phyloP scores from a whole-genome alignment of 1,140 invertebrate genomes.

The Idris sp. region DNA sequence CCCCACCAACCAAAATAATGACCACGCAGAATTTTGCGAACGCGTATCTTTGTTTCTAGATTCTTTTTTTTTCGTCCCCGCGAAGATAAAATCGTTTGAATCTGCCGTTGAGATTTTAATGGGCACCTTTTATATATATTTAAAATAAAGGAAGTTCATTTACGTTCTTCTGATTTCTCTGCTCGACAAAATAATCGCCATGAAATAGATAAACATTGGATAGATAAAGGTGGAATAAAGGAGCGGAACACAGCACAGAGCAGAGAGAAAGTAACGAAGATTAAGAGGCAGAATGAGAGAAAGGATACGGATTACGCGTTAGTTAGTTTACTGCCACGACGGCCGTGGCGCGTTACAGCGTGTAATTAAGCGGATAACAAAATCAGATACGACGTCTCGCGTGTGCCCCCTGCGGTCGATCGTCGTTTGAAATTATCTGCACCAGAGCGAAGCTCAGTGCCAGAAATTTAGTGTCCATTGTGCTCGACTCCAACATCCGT shows the following conservation, averaged over 20 bases:
- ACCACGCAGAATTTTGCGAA: slow-evolving; percentile 42
- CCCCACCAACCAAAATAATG: slow-evolving; percentile 40
- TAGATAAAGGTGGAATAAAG: slow-evolving; percentile 55
- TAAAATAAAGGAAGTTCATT: slow-evolving; percentile 57
- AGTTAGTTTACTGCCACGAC: slow-evolving; percentile 68
- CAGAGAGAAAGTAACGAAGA: slow-evolving; percentile 46
- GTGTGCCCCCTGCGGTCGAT: slow-evolving; percentile 66
- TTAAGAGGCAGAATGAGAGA: slow-evolving; percentile 61
- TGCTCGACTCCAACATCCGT: slow-evolving; percentile 14
- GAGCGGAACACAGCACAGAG: slow-evolving; percentile 40
- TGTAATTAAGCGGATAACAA: slow-evolving; percentile 77
- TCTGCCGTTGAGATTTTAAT: slow-evolving; percentile 56
- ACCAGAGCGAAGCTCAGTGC: slow-evolving; percentile 15
- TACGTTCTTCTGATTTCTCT: slow-evolving; percentile 18
- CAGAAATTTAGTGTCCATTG: slow-evolving; percentile 33
- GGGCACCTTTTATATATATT: slow-evolving; percentile 52
- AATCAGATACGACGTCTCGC: slow-evolving; percentile 74
- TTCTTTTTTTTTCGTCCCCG: slow-evolving; percentile 18
- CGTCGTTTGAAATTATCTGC: slow-evolving; percentile 63
- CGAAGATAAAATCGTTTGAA: slow-evolving; percentile 62
- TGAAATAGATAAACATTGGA: slow-evolving; percentile 54
- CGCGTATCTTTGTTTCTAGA: slow-evolving; percentile 19
- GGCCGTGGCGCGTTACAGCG: slow-evolving; percentile 69
- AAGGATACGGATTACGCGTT: slow-evolving; percentile 71
- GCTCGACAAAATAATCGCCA: slow-evolving; percentile 39